These are phyloP conservation scores for Epizoanthus stellaris DNA, from an alignment of 92 coral and sea anemone genomes.

Conservation along the genomic window DNA sequence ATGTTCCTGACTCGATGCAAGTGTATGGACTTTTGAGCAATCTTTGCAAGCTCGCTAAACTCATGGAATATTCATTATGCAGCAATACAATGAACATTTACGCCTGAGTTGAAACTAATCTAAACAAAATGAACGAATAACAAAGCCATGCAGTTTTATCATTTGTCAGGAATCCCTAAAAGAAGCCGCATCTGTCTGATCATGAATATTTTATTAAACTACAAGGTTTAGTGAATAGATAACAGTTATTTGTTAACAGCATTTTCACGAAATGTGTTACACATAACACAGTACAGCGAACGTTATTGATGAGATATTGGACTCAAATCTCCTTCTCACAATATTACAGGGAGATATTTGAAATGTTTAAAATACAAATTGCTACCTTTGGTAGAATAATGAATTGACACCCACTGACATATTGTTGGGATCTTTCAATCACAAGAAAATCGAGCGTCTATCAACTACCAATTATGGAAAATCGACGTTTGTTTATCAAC, in stretches of 20 bases:
- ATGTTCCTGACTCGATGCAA: too few relatives aligned
- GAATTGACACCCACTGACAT: neutral
- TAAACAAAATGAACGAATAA: too few relatives aligned
- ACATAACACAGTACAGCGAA: neutral
- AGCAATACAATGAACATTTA: too few relatives aligned
- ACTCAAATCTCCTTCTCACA: neutral
- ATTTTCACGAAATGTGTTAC: neutral
- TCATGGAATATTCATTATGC: too few relatives aligned
- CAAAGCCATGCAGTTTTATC: too few relatives aligned
- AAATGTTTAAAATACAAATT: too few relatives aligned
- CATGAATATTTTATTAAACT: neutral
- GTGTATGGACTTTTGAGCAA: too few relatives aligned
- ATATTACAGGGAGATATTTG: too few relatives aligned
- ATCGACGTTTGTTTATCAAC: neutral
- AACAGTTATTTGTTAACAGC: neutral
- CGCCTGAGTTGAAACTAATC: too few relatives aligned
- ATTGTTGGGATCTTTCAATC: neutral
- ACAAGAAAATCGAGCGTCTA: neutral
- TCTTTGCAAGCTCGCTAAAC: too few relatives aligned
- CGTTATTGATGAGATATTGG: neutral
- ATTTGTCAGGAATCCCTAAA: too few relatives aligned
- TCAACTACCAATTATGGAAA: neutral
- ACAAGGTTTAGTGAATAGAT: neutral
- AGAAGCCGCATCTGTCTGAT: too few relatives aligned
- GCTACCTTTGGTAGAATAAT: neutral